Conservation (phyloP, 1,140 invertebrate species). For the Heliconius eleuchia region DNA sequence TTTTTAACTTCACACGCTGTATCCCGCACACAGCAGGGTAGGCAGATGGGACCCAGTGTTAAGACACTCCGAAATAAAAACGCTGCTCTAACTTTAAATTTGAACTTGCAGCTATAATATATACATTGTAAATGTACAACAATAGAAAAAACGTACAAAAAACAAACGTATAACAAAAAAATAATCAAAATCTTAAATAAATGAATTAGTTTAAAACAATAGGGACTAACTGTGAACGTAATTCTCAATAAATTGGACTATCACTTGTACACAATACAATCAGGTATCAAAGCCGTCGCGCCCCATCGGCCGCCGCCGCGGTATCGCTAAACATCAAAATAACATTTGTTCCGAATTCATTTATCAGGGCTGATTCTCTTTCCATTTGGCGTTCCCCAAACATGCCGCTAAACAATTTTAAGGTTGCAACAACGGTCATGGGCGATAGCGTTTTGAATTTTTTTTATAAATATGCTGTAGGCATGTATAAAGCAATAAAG, state of each 20-base stretch:
- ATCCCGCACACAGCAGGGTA: no score
- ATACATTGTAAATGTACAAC: no score
- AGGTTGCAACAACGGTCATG: conserved; percentile 8
- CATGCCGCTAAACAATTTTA: conserved; percentile 41
- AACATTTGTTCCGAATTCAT: conserved; percentile 78
- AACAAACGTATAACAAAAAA: background rate
- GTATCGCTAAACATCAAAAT: conserved; percentile 76
- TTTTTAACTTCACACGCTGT: no score
- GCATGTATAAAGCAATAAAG: no score
- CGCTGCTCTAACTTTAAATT: no score
- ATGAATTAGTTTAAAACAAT: background rate
- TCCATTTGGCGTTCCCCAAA: conserved; percentile 63
- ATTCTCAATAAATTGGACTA: conserved; percentile 36
- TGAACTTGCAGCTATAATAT: no score
- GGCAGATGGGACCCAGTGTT: no score
- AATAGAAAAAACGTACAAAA: no score
- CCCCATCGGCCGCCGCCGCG: conserved; percentile 56
- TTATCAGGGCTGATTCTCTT: conserved; percentile 74
- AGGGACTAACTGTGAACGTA: background rate
- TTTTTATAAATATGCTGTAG: background rate
- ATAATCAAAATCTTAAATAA: background rate
- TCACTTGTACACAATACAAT: conserved; percentile 48
- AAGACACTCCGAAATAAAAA: no score
- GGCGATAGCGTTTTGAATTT: conserved; percentile 18
- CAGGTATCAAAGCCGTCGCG: conserved; percentile 54